phyloP scores from a whole-genome alignment of 2,113 vertebrate genomes.

The Leptodactylus fuscus region DNA sequence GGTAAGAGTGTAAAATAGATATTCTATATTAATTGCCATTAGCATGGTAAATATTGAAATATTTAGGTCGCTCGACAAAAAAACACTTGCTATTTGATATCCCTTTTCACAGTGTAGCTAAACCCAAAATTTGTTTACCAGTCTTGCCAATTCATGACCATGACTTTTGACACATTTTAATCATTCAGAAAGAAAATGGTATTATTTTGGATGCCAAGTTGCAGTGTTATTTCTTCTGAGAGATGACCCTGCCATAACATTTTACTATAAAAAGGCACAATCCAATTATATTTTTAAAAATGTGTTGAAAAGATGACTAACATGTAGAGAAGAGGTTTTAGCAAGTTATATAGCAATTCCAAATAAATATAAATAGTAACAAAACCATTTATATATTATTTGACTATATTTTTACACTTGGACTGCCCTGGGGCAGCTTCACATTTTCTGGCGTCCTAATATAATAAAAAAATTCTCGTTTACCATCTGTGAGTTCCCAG shows the following conservation, averaged over 20 bases:
- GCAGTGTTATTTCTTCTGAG: too few relatives aligned
- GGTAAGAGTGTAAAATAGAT: too few relatives aligned
- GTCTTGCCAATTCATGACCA: too few relatives aligned
- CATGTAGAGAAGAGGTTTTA: not conserved
- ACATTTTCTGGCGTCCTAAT: slow-evolving; percentile 11
- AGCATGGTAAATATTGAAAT: too few relatives aligned
- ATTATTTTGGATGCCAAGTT: too few relatives aligned
- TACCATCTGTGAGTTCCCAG: slow-evolving; percentile 44
- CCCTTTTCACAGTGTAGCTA: too few relatives aligned
- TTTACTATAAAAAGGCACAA: not conserved
- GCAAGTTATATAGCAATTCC: not conserved
- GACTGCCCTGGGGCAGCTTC: slow-evolving; percentile 2
- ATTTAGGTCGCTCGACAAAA: too few relatives aligned
- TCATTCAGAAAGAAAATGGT: too few relatives aligned
- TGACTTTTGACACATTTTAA: too few relatives aligned
- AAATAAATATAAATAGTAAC: slow-evolving; percentile 3
- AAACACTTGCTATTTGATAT: too few relatives aligned
- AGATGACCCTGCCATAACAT: not conserved
- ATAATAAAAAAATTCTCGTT: slow-evolving; percentile 25
- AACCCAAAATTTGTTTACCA: too few relatives aligned
- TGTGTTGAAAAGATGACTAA: not conserved
- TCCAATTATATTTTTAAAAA: not conserved
- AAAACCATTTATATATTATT: slow-evolving; percentile 3
- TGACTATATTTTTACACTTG: not conserved
- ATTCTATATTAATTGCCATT: too few relatives aligned